Conservation (phyloP, 2,888 invertebrate species). For the Drosophila subsilvestris region DNA sequence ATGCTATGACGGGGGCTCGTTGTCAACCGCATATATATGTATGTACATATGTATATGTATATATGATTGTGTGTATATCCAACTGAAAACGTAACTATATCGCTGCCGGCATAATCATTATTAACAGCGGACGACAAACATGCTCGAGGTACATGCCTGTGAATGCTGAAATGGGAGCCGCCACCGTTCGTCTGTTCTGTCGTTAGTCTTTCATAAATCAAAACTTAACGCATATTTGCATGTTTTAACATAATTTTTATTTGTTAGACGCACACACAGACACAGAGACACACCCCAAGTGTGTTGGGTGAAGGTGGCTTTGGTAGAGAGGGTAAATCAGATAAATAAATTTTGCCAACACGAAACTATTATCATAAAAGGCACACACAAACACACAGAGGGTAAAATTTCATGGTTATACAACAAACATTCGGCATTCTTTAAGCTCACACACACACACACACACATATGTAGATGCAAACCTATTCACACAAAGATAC, state of each 20-base stretch:
- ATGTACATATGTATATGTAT: not conserved
- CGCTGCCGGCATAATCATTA: slow-evolving; percentile 65
- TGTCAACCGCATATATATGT: slow-evolving; percentile 22
- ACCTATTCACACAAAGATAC: too few species aligned
- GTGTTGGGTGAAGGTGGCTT: not conserved
- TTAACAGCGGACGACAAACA: slow-evolving; percentile 57
- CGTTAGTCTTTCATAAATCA: slow-evolving; percentile 78
- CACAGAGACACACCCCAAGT: slow-evolving; percentile 19
- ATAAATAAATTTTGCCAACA: slow-evolving; percentile 79
- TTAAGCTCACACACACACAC: slow-evolving; percentile 42
- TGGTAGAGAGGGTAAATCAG: slow-evolving; percentile 60
- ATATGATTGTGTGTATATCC: slow-evolving; percentile 22
- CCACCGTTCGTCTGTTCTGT: slow-evolving; percentile 16
- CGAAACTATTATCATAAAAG: slow-evolving; percentile 82
- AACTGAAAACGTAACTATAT: slow-evolving; percentile 56
- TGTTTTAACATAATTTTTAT: slow-evolving; percentile 82
- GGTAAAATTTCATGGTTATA: slow-evolving; percentile 65
- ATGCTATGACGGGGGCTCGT: slow-evolving; percentile 36
- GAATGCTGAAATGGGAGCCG: not conserved
- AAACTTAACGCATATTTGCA: slow-evolving; percentile 81
- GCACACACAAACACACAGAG: slow-evolving; percentile 26
- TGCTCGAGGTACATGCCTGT: slow-evolving; percentile 15
- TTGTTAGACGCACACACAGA: slow-evolving; percentile 63
- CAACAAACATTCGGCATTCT: slow-evolving; percentile 72
- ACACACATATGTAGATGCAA: slow-evolving; percentile 15